phyloP scores from a whole-genome alignment of 2,888 invertebrate species.

The Steinernema hermaphroditum region DNA sequence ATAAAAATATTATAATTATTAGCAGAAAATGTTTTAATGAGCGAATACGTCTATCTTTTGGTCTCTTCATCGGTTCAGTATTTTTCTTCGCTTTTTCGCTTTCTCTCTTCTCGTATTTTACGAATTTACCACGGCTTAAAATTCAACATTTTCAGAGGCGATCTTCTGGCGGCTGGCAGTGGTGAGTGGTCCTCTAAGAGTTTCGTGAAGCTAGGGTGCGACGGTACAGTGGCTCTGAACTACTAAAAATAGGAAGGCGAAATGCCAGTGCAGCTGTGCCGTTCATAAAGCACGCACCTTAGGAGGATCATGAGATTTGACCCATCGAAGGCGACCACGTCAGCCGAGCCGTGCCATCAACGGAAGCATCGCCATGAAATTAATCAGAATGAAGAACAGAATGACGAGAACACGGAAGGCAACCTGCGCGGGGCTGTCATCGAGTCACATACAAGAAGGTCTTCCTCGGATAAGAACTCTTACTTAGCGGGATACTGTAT shows the following conservation, averaged over 20 bases:
- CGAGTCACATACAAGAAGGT: not conserved
- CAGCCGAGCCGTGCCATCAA: constrained; percentile 29
- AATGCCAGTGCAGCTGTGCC: constrained; percentile 2
- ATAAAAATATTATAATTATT: constrained; percentile 12
- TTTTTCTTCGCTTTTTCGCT: too few species aligned
- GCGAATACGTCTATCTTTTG: too few species aligned
- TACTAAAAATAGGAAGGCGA: not conserved
- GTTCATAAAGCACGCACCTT: not conserved
- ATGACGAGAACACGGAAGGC: not conserved
- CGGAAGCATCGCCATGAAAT: not conserved
- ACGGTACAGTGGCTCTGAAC: too few species aligned
- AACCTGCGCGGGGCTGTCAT: not conserved
- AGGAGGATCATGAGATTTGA: constrained; percentile 10
- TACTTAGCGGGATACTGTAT: not conserved
- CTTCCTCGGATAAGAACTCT: not conserved
- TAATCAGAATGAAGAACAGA: constrained; percentile 2
- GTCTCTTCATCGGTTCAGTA: too few species aligned
- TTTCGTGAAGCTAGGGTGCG: not conserved
- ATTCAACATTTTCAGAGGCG: not conserved
- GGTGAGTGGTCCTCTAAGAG: constrained; percentile 5
- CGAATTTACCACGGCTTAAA: too few species aligned
- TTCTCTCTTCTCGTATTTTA: too few species aligned
- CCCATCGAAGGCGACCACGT: constrained; percentile 28
- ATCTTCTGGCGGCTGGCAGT: constrained; percentile 15
- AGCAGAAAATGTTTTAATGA: not conserved